Conservation (phyloP, 2,113 vertebrate species). For the Pituophis catenifer region DNA sequence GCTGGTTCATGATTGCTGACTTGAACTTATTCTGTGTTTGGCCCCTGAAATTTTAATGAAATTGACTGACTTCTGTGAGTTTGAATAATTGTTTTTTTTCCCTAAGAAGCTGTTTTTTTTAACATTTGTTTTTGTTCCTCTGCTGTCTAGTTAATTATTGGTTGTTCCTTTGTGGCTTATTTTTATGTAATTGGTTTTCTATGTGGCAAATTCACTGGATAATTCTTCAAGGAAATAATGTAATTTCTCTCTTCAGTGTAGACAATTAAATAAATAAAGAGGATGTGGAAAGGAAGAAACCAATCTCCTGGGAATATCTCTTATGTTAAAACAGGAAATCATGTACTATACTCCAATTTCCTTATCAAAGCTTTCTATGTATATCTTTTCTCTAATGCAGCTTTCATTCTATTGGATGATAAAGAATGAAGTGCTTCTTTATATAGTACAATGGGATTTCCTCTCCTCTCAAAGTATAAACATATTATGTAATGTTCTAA, state of each 20-base stretch:
- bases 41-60: background rate
- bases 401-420: background rate
- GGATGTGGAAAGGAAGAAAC: background rate
- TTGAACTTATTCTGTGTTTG: background rate
- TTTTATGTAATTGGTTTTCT: background rate
- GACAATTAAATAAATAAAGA: background rate
- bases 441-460: background rate
- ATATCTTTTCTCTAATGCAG: background rate
- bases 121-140: background rate
- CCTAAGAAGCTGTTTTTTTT: background rate
- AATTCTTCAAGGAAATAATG: background rate
- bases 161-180: background rate
- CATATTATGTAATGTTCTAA: background rate
- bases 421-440: background rate
- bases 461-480: background rate
- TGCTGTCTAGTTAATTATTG: background rate
- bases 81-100: background rate
- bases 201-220: background rate
- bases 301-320: background rate
- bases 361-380: conserved; percentile 1
- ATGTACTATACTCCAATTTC: background rate
- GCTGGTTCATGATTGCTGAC: background rate
- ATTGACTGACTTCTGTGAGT: background rate
- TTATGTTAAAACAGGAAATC: conserved; percentile 4
- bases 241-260: background rate